Evolutionary conservation across 1,140 invertebrate genomes (phyloP).

Genomic region (Diuraphis noxia): DNA sequence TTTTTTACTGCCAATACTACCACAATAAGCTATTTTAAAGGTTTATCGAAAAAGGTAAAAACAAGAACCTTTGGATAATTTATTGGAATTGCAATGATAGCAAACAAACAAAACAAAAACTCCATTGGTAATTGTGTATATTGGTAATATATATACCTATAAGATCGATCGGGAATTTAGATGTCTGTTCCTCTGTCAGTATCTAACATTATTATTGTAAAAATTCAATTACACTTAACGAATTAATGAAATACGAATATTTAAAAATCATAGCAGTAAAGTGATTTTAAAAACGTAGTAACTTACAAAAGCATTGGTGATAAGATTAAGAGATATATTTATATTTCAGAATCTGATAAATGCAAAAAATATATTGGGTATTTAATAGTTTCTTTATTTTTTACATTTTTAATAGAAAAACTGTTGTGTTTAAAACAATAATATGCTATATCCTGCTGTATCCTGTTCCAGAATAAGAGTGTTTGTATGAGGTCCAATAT

Average conservation of each 20-base stretch:
- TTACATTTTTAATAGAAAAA: not conserved
- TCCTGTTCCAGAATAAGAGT: not conserved
- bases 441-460: too few species aligned
- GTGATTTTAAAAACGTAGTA: not conserved
- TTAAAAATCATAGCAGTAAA: not conserved
- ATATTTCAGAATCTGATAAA: not conserved
- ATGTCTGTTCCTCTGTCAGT: not conserved
- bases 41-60: slow-evolving; percentile 39
- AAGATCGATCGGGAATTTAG: not conserved
- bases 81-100: slow-evolving; percentile 39
- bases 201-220: not conserved
- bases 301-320: not conserved
- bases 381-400: not conserved
- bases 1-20: slow-evolving; percentile 23
- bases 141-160: not conserved
- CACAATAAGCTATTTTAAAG: slow-evolving; percentile 43
- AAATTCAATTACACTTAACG: not conserved
- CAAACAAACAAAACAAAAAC: not conserved
- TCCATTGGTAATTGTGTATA: not conserved
- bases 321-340: not conserved
- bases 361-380: not conserved
- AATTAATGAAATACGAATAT: not conserved
- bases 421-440: not conserved
- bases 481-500: not conserved
- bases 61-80: slow-evolving; percentile 39